Evolutionary conservation across 2,888 invertebrate species (phyloP).

Genomic region (Lasioglossum marginatum): DNA sequence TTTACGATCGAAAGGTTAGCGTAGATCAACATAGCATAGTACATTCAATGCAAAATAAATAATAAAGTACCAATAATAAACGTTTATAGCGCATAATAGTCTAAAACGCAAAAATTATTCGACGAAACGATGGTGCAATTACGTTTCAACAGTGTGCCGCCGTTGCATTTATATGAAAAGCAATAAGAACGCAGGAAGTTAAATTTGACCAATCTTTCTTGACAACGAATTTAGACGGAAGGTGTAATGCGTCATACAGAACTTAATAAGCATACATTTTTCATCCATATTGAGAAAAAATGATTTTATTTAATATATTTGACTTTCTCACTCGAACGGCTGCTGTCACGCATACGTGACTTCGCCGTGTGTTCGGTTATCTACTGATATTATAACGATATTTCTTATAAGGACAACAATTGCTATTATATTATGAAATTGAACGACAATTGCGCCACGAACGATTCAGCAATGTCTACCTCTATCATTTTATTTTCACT

Average conservation of each 20-base stretch:
- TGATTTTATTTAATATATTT: neutral
- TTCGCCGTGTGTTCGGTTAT: neutral
- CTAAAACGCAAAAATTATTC: neutral
- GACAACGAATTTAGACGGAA: neutral
- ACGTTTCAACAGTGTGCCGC: neutral
- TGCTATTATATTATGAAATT: neutral
- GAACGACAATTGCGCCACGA: neutral
- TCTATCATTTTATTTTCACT: conserved; percentile 11
- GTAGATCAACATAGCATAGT: neutral
- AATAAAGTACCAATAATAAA: conserved; percentile 5
- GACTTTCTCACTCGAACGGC: neutral
- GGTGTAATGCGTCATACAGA: neutral
- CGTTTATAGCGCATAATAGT: neutral
- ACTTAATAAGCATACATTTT: neutral
- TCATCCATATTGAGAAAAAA: neutral
- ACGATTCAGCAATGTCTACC: neutral
- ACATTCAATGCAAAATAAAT: neutral
- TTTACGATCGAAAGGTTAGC: conserved; percentile 2
- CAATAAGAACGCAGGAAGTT: conserved; percentile 15
- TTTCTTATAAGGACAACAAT: neutral
- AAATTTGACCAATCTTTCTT: neutral
- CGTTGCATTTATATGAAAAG: conserved; percentile 10
- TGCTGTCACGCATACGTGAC: neutral
- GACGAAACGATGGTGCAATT: neutral
- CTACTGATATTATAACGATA: neutral